phyloP scores from a whole-genome alignment of 2,888 invertebrate genomes.

The Brachyopa scutellaris region DNA sequence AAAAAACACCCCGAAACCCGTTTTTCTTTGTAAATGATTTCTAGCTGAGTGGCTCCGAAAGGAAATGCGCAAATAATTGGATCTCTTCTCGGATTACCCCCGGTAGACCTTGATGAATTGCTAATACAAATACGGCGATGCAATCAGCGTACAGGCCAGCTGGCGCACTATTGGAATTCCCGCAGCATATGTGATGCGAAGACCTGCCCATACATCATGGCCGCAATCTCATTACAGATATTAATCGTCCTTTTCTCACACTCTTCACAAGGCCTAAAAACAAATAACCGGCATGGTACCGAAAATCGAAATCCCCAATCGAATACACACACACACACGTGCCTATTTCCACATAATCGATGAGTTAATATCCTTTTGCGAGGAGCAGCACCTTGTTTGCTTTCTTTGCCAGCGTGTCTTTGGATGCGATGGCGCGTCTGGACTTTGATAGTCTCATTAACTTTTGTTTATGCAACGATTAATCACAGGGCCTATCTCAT shows the following conservation, averaged over 20 bases:
- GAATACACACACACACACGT: slow-evolving; percentile 55
- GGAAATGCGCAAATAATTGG: slow-evolving; percentile 58
- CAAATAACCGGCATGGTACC: slow-evolving; percentile 50
- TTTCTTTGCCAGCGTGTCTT: neutral
- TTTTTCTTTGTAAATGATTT: slow-evolving; percentile 20
- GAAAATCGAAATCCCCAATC: slow-evolving; percentile 58
- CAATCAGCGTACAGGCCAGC: slow-evolving; percentile 57
- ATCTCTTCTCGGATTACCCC: slow-evolving; percentile 56
- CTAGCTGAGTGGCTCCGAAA: slow-evolving; percentile 28
- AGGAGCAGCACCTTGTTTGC: slow-evolving; percentile 17
- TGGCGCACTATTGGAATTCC: slow-evolving; percentile 65
- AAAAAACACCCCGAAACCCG: slow-evolving; percentile 42
- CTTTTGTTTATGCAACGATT: slow-evolving; percentile 72
- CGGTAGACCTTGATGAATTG: slow-evolving; percentile 56
- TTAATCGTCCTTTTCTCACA: slow-evolving; percentile 73
- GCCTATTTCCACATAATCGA: slow-evolving; percentile 66
- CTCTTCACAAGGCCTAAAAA: slow-evolving; percentile 47
- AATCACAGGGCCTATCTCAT: slow-evolving; percentile 66
- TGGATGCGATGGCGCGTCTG: slow-evolving; percentile 36
- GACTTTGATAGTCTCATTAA: slow-evolving; percentile 72
- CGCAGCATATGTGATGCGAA: slow-evolving; percentile 52
- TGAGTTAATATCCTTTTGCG: slow-evolving; percentile 69
- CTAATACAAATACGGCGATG: slow-evolving; percentile 55
- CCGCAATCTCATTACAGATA: slow-evolving; percentile 71
- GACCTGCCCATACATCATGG: slow-evolving; percentile 60